A percentile compares a stretch with the other conserved stretches of the same genome.
These are phyloP conservation scores for Platygyra sinensis DNA, from an alignment of 64 coral and sea anemone genomes.

Conservation along the genomic window DNA sequence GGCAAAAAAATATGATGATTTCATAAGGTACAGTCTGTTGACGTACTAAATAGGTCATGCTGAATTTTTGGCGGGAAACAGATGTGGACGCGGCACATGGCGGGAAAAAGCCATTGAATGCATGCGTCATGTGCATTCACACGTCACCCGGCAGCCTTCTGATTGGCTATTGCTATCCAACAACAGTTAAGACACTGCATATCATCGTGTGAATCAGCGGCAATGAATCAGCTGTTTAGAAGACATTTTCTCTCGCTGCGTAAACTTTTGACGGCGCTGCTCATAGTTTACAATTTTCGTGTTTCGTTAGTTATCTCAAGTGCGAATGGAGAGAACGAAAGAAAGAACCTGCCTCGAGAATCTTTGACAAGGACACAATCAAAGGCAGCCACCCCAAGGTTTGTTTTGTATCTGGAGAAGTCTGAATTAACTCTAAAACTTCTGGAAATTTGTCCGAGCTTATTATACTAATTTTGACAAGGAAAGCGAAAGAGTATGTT, in stretches of 20 bases:
- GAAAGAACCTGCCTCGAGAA: conserved; percentile 13
- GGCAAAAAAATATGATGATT: too few relatives aligned
- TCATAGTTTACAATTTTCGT: neutral
- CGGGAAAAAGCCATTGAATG: neutral
- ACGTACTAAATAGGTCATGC: too few relatives aligned
- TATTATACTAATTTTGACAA: too few relatives aligned
- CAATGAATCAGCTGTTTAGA: too few relatives aligned
- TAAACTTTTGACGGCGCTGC: neutral
- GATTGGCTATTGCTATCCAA: neutral
- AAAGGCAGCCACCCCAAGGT: conserved; percentile 90
- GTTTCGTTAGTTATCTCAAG: conserved; percentile 73
- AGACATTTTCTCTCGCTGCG: too few relatives aligned
- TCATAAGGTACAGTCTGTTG: too few relatives aligned
- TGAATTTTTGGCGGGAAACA: neutral
- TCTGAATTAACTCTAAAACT: too few relatives aligned
- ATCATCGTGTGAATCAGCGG: too few relatives aligned
- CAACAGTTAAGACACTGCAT: neutral
- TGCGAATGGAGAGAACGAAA: conserved; percentile 78
- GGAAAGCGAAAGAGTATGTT: too few relatives aligned
- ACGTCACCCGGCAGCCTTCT: neutral
- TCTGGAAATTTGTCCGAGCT: too few relatives aligned
- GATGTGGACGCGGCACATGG: neutral
- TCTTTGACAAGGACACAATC: conserved; percentile 63
- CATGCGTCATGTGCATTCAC: neutral
- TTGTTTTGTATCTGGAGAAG: neutral